Conservation (phyloP, 2,797 vertebrate species). For the Apodemus agrarius region DNA sequence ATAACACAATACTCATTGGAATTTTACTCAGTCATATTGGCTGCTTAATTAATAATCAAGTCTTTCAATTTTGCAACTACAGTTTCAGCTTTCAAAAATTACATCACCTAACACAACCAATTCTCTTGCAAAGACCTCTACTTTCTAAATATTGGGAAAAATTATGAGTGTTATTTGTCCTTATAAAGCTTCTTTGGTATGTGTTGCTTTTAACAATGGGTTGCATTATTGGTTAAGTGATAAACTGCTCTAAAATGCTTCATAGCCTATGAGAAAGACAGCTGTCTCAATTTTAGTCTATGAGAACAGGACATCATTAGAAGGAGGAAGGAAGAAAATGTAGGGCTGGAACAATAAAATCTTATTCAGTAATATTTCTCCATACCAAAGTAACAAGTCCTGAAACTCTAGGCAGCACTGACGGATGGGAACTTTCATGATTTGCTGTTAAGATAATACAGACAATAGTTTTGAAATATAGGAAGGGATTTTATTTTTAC, state of each 20-base stretch:
- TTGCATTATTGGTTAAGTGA: neutral
- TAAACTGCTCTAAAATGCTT: neutral
- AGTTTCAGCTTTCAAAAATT: constrained; percentile 20
- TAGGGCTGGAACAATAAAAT: neutral
- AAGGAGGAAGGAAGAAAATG: neutral
- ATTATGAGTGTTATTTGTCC: neutral
- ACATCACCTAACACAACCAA: neutral
- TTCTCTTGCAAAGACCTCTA: neutral
- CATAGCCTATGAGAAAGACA: neutral
- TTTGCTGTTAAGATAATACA: constrained; percentile 52
- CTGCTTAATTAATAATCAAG: neutral
- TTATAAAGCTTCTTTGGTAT: neutral
- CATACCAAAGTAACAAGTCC: neutral
- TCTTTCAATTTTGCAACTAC: neutral
- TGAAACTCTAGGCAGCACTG: neutral
- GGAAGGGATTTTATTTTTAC: neutral
- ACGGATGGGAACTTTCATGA: neutral
- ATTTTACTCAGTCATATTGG: neutral
- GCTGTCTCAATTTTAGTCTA: neutral
- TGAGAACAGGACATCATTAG: neutral
- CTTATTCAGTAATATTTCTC: neutral
- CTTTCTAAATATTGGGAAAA: constrained; percentile 20
- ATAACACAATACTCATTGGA: neutral
- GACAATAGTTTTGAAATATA: neutral
- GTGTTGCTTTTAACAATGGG: neutral